phyloP scores from a whole-genome alignment of 2,888 invertebrate species.

The Melieria omissa region DNA sequence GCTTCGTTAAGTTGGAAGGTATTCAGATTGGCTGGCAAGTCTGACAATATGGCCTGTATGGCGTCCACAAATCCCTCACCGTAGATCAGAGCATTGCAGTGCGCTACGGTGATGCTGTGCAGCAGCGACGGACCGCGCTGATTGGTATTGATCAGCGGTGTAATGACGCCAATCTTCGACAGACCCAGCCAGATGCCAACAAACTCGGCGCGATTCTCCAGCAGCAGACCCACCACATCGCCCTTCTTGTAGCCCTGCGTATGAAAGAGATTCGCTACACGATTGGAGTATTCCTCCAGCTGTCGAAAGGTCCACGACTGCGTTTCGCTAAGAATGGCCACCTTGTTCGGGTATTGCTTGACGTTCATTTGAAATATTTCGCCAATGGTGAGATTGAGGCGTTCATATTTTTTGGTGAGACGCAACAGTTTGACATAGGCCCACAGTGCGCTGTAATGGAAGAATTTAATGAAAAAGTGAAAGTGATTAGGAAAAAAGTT shows the following conservation, averaged over 20 bases:
- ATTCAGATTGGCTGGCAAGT: slow-evolving; percentile 75
- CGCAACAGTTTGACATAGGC: slow-evolving; percentile 76
- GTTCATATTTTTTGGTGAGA: slow-evolving; percentile 74
- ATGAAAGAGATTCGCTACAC: slow-evolving; percentile 83
- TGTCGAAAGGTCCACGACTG: slow-evolving; percentile 87
- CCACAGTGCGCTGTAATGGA: slow-evolving; percentile 73
- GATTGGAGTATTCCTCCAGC: slow-evolving; percentile 88
- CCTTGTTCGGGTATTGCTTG: slow-evolving; percentile 83
- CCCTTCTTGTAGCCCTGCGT: slow-evolving; percentile 86
- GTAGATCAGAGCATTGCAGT: slow-evolving; percentile 86
- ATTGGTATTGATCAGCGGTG: slow-evolving; percentile 95
- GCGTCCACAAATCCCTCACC: slow-evolving; percentile 70
- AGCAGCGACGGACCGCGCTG: slow-evolving; percentile 83
- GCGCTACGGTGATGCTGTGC: slow-evolving; percentile 89
- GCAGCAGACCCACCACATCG: slow-evolving; percentile 87
- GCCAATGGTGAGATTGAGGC: slow-evolving; percentile 79
- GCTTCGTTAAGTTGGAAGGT: slow-evolving; percentile 71
- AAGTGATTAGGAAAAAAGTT: background rate
- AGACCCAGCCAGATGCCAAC: slow-evolving; percentile 94
- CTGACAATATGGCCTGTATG: slow-evolving; percentile 76
- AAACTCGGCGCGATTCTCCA: slow-evolving; percentile 93
- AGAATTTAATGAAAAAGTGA: background rate
- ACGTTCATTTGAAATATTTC: slow-evolving; percentile 83
- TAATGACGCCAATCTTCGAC: slow-evolving; percentile 84
- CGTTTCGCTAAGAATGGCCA: slow-evolving; percentile 78